Evolutionary conservation across 1,140 invertebrate genomes (phyloP), one percentile per base, ranked within the genome.

Genomic region (Drosophila tristis): DNA sequence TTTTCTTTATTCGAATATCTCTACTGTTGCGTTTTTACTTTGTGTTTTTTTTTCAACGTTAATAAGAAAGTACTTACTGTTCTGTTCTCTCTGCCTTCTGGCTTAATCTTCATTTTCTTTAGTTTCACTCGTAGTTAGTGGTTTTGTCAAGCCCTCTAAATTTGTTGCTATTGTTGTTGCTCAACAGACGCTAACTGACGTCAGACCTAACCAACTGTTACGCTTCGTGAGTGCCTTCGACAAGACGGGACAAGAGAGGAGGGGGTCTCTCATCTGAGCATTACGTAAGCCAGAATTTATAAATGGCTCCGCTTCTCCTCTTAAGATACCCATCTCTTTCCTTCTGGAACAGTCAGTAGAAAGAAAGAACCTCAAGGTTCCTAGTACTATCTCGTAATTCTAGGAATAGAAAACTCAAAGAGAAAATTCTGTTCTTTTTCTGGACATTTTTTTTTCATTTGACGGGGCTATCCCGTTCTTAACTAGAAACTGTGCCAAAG

Each of bases 141-240:
- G 35, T 5, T 13, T 39, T 11, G 11, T 39, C 35, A 39, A 39
- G 66, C 64, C 64, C 66, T 70, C 65, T 54, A 70, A 70, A 70
- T 70, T 58, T 58, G 44, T 71, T 50, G 35, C 49, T 50, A 20
- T 70, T 57, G 51, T 39, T 35, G 51, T 42, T 54, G 51, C 51
- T 35, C 51, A 54, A 23, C 51, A 71, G 50, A 39, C 31, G 26
- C 23, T 67, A 60, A 53, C 65, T 87, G 82, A 87, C 82, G 82
- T 89, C 82, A 87, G 76, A 26, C 35, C 35, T 13, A 39, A 13
- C 59, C 75, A 79, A 72, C 71, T 70, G 84, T 89, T 89, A 89
- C 82, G 82, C 84, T 87, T 70, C 62, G 82, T 31, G 43, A 45
- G 57, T 8, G 45, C 26, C 51, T n/a, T 44, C 35, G 1, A 39